Base-by-base conservation (phyloP, 2,888 invertebrate species). In the Eupithecia vulgata region DNA sequence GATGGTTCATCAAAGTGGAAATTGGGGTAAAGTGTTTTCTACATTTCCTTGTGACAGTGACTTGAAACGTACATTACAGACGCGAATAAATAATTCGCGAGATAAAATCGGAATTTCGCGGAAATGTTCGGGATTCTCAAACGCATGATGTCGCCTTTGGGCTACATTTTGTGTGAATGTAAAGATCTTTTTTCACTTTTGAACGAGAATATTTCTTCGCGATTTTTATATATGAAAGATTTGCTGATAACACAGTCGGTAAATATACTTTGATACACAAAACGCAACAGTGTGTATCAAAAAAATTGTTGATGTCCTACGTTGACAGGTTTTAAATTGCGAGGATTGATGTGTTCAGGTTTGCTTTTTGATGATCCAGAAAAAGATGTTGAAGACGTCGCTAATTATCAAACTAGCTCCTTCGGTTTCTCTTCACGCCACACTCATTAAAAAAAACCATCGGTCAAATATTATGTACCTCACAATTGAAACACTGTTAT, bases 151-250 rank as follows among this genome's bases (percentile, higher is more conserved):
- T 68, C 40, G 68, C 72, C 76, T 73, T 74, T 57, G 66, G 71
- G 73, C 73, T 67, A 66, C 77, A 70, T 72, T 78, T 65, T 74
- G 71, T 64, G 70, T 62, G 70, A 68, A 72, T 65, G n/a, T 65
- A 62, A 35, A 21, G 10, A 37, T 37, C 64, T 37, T 37, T n/a
- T 21, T 21, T 65, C 21, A 37, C 37, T 64, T 35, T 61, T 61
- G 15, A 15, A 30, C 8, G 37, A 35, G 62, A 64, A 64, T n/a
- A 0, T 35, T 64, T n/a, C n/a, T 35, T 37, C 37, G 48, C 3
- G 6, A n/a, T 8, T 48, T 52, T 52, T 2, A 21, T 21, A 48
- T 52, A 4, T 3, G 21, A 2, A 21, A 52, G 2, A 21, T 21
- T 52, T 52, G 21, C 52, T 52, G 12, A 21, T 3, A 52, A 2